A percentile compares a stretch with the other conserved stretches of the same genome.
Evolutionary conservation across 2,113 vertebrate species (phyloP).

Genomic region (Tyto alba): DNA sequence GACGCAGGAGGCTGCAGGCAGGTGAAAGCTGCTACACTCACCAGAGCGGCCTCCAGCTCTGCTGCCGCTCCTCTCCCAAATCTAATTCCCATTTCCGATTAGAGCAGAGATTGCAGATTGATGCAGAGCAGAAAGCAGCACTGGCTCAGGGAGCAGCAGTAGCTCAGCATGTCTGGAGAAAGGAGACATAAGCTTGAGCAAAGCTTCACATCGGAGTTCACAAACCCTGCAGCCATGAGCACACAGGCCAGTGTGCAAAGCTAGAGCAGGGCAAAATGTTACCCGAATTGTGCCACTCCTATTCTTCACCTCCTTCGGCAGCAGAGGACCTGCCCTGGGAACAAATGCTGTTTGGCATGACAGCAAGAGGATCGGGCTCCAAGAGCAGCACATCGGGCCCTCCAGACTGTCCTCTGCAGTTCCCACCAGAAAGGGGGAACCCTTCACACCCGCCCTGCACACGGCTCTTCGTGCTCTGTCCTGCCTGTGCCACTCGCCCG

Average conservation of each 20-base stretch:
- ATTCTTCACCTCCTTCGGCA: not conserved
- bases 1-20: not conserved
- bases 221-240: rapidly evolving
- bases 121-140: not conserved
- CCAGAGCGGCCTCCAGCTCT: not conserved
- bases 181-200: not conserved
- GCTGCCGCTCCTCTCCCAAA: not conserved
- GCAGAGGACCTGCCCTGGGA: not conserved
- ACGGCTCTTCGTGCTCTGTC: not conserved
- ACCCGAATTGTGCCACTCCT: not conserved
- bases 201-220: rapidly evolving
- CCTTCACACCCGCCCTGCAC: not conserved
- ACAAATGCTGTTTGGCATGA: rapidly evolving
- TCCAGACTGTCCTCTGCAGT: not conserved
- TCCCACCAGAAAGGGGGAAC: not conserved
- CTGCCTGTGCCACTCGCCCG: too few relatives aligned
- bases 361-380: not conserved
- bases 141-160: not conserved
- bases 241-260: rapidly evolving
- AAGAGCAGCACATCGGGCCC: not conserved
- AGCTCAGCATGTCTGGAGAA: rapidly evolving
- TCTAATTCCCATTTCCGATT: rapidly evolving
- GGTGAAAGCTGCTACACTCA: not conserved
- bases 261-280: not conserved
- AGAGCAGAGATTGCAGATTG: not conserved